Evolutionary conservation across 2,113 vertebrate species (phyloP).

Genomic region (Pimephales promelas): DNA sequence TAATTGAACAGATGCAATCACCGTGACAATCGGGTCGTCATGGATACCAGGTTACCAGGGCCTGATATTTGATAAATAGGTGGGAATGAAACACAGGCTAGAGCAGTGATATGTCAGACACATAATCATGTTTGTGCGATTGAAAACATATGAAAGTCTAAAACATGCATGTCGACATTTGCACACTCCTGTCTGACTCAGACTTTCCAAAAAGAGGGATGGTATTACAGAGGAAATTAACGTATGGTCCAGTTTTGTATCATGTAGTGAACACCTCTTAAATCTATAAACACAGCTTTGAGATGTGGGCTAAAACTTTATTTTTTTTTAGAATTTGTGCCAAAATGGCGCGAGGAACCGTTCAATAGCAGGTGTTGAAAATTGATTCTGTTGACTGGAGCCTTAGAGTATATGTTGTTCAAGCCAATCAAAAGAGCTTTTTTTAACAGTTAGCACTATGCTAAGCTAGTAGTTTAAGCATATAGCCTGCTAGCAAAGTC

Average conservation of each 20-base stretch:
- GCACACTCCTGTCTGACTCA: conserved; percentile 21
- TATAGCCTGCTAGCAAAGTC: not conserved
- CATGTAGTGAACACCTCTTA: conserved; percentile 4
- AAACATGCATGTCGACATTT: conserved; percentile 27
- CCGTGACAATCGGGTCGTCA: conserved; percentile 50
- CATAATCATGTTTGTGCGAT: conserved; percentile 58
- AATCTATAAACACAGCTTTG: not conserved
- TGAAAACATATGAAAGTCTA: conserved; percentile 58
- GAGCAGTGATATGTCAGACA: conserved; percentile 41
- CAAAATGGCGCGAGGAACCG: conserved; percentile 4
- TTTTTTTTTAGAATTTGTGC: not conserved
- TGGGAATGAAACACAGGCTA: conserved; percentile 54
- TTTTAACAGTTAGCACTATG: not conserved
- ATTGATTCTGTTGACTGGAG: not conserved
- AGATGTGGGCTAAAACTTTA: not conserved
- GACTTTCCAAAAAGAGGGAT: conserved; percentile 27
- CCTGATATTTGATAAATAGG: conserved; percentile 58
- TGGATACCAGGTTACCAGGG: conserved; percentile 56
- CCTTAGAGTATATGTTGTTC: not conserved
- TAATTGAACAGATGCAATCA: conserved; percentile 54
- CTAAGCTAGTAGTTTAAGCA: not conserved
- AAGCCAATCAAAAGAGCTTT: not conserved
- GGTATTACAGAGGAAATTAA: conserved; percentile 25
- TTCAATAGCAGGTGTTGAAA: conserved; percentile 13
- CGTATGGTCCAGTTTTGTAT: conserved; percentile 3